Conservation (phyloP, 2,888 invertebrate genomes). For the Zygothrica quintamaculata region DNA sequence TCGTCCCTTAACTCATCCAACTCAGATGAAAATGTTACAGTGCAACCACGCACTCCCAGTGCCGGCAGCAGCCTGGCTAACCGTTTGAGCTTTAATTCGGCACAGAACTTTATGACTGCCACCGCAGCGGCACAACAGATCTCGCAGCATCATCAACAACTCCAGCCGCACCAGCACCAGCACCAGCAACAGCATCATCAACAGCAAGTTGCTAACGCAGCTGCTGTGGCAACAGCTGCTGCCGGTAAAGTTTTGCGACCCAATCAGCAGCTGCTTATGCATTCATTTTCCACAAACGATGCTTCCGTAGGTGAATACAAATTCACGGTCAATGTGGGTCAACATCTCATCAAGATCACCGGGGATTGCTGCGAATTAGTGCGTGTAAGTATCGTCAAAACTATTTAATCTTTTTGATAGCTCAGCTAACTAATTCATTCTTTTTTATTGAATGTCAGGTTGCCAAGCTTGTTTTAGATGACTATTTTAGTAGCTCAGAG, state of each 20-base stretch:
- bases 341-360: slow-evolving; percentile 93
- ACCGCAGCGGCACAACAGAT: slow-evolving; percentile 78
- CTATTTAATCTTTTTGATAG: not conserved
- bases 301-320: slow-evolving; percentile 94
- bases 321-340: slow-evolving; percentile 93
- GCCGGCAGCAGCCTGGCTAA: slow-evolving; percentile 76
- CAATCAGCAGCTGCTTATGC: slow-evolving; percentile 86
- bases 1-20: slow-evolving; percentile 92
- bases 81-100: slow-evolving; percentile 83
- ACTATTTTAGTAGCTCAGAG: slow-evolving; percentile 88
- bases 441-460: slow-evolving; percentile 86
- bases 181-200: slow-evolving; percentile 51
- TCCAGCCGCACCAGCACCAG: slow-evolving; percentile 59
- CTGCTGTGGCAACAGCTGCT: slow-evolving; percentile 77
- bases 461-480: slow-evolving; percentile 94
- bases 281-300: slow-evolving; percentile 93
- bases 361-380: slow-evolving; percentile 94
- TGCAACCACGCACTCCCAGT: slow-evolving; percentile 79
- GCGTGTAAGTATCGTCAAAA: slow-evolving; percentile 86
- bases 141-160: slow-evolving; percentile 68
- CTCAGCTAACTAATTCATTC: not conserved
- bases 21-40: slow-evolving; percentile 84
- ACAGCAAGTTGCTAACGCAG: slow-evolving; percentile 61
- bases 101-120: slow-evolving; percentile 83
- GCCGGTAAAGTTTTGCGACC: slow-evolving; percentile 83